These are phyloP conservation scores for Habropoda laboriosa DNA, from an alignment of 1,140 invertebrate genomes.

Conservation along the genomic window DNA sequence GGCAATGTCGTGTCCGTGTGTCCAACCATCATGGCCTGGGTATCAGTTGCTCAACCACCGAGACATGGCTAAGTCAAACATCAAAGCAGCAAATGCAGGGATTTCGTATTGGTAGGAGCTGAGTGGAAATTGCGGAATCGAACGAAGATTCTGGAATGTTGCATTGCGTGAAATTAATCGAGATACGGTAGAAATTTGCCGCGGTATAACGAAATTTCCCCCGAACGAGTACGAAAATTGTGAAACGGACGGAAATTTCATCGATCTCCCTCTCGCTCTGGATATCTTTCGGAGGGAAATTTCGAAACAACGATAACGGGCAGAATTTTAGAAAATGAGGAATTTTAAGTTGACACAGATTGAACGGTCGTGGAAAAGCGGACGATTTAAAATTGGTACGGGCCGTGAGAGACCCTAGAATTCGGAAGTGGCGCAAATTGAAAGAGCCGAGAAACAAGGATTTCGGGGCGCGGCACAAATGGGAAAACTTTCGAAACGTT, in stretches of 20 bases:
- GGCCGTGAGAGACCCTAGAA: background rate
- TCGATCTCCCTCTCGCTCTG: too few species aligned
- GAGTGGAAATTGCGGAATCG: too few species aligned
- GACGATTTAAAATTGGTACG: background rate
- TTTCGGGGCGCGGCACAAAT: background rate
- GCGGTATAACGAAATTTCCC: too few species aligned
- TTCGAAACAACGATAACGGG: background rate
- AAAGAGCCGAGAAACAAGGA: background rate
- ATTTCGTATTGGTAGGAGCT: background rate
- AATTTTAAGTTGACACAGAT: background rate
- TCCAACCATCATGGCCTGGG: slow-evolving; percentile 3
- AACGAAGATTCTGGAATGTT: too few species aligned
- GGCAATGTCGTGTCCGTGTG: slow-evolving; percentile 16
- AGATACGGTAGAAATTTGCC: too few species aligned
- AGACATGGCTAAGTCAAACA: slow-evolving; percentile 28
- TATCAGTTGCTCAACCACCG: slow-evolving; percentile 13
- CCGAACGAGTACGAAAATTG: too few species aligned
- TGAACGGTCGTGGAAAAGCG: background rate
- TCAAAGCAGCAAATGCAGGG: slow-evolving; percentile 1
- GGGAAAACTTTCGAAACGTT: background rate
- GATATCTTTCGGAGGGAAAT: too few species aligned
- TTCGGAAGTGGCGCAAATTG: background rate
- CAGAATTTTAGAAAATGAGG: background rate
- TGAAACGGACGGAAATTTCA: too few species aligned
- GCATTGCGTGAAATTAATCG: too few species aligned